Conservation (phyloP, 1,140 invertebrate genomes). For the Oncopeltus fasciatus region DNA sequence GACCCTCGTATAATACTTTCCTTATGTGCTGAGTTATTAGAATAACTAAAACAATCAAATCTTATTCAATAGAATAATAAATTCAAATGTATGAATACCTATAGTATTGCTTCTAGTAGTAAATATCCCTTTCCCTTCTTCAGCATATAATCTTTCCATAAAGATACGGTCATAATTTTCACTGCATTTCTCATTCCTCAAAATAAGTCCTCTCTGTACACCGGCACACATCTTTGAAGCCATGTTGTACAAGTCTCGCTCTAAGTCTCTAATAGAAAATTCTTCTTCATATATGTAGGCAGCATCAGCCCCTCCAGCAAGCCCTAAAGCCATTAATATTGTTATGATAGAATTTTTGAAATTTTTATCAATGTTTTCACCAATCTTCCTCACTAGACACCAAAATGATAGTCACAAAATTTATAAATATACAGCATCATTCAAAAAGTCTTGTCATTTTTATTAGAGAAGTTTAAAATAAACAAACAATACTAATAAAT, state of each 20-base stretch:
- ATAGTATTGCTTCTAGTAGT: slow-evolving; percentile 88
- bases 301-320: slow-evolving; percentile 95
- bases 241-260: slow-evolving; percentile 87
- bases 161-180: slow-evolving; percentile 96
- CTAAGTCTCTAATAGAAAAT: slow-evolving; percentile 85
- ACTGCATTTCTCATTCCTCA: slow-evolving; percentile 93
- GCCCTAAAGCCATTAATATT: slow-evolving; percentile 30
- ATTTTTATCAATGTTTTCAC: background rate
- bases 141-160: slow-evolving; percentile 83
- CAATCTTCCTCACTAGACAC: too few species aligned
- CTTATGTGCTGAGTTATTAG: background rate
- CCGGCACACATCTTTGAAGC: slow-evolving; percentile 93
- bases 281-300: slow-evolving; percentile 98
- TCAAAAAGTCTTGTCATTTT: background rate
- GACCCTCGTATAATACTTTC: background rate
- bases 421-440: background rate
- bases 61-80: background rate
- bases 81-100: too few species aligned
- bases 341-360: background rate
- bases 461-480: background rate
- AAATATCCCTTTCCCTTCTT: slow-evolving; percentile 94
- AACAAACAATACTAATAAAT: background rate
- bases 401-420: too few species aligned
- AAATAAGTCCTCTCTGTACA: slow-evolving; percentile 86
- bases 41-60: background rate